Evolutionary conservation across 2,113 vertebrate species (phyloP).

Genomic region (Cyanoramphus novaezelandiae): DNA sequence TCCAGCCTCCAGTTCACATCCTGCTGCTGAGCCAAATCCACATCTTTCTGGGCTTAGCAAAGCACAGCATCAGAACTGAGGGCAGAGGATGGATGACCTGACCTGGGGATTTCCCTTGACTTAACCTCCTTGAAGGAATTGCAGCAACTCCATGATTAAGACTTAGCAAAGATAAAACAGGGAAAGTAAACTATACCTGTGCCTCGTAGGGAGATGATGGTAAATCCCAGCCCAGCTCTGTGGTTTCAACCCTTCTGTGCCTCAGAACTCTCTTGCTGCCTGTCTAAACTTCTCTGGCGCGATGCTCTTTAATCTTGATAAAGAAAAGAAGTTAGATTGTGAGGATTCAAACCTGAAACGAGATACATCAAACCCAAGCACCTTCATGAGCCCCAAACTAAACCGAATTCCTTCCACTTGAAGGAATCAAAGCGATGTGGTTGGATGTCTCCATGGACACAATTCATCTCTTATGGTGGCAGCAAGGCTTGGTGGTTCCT

Average conservation of each 20-base stretch:
- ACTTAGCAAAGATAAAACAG: neutral
- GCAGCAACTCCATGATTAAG: neutral
- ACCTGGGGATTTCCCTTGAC: neutral
- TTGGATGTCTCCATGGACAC: neutral
- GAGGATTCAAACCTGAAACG: neutral
- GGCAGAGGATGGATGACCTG: neutral
- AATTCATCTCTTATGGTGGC: neutral
- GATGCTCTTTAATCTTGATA: neutral
- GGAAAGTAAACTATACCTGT: neutral
- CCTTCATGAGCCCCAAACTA: rapidly evolving
- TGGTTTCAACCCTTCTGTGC: neutral
- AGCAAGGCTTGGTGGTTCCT: neutral
- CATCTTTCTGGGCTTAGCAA: neutral
- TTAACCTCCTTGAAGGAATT: neutral
- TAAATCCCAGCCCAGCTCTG: neutral
- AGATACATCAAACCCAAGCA: neutral
- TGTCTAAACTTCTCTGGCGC: neutral
- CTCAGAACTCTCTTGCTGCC: neutral
- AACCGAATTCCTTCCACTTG: neutral
- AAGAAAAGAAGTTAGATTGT: neutral
- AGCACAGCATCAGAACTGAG: neutral
- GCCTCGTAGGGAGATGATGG: neutral
- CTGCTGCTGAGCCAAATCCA: neutral
- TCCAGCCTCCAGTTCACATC: neutral
- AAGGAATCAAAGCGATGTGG: too few species aligned